phyloP scores from a whole-genome alignment of 2,888 invertebrate species.

The Ochropacha duplaris region DNA sequence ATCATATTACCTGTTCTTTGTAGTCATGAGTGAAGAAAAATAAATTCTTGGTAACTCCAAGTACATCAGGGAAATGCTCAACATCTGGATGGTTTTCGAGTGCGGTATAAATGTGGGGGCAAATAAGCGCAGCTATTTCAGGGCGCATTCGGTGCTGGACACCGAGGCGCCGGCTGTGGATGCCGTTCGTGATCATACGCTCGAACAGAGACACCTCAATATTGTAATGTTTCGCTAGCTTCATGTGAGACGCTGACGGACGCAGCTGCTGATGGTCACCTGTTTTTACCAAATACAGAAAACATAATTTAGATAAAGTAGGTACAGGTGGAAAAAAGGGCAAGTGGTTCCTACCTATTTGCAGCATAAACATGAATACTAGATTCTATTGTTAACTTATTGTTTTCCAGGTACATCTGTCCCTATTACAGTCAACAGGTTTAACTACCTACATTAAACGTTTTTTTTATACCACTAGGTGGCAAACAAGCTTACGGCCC shows the following conservation, averaged over 20 bases:
- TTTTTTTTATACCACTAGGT: too few species aligned
- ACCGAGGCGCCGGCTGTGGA: slow-evolving; percentile 83
- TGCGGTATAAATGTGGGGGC: slow-evolving; percentile 87
- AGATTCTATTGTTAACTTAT: too few species aligned
- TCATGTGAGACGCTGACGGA: slow-evolving; percentile 87
- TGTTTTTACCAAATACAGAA: slow-evolving; percentile 26
- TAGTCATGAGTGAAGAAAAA: slow-evolving; percentile 87
- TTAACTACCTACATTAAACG: too few species aligned
- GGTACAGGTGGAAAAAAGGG: too few species aligned
- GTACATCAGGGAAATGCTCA: slow-evolving; percentile 77
- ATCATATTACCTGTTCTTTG: slow-evolving; percentile 76
- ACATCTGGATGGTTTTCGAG: slow-evolving; percentile 86
- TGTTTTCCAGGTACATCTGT: too few species aligned
- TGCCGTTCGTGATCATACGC: slow-evolving; percentile 87
- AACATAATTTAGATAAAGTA: too few species aligned
- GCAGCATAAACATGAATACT: too few species aligned
- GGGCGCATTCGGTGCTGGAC: slow-evolving; percentile 92
- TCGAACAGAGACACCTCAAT: slow-evolving; percentile 92
- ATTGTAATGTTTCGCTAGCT: slow-evolving; percentile 84
- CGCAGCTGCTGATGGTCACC: slow-evolving; percentile 92
- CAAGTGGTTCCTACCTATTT: too few species aligned
- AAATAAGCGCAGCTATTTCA: slow-evolving; percentile 75
- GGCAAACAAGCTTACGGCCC: too few species aligned
- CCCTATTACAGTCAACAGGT: too few species aligned
- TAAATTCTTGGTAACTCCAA: slow-evolving; percentile 84